A percentile compares a stretch with the other conserved stretches of the same genome.
These are phyloP conservation scores for Gulo gulo DNA, from an alignment of 2,113 vertebrate species.

Conservation along the genomic window DNA sequence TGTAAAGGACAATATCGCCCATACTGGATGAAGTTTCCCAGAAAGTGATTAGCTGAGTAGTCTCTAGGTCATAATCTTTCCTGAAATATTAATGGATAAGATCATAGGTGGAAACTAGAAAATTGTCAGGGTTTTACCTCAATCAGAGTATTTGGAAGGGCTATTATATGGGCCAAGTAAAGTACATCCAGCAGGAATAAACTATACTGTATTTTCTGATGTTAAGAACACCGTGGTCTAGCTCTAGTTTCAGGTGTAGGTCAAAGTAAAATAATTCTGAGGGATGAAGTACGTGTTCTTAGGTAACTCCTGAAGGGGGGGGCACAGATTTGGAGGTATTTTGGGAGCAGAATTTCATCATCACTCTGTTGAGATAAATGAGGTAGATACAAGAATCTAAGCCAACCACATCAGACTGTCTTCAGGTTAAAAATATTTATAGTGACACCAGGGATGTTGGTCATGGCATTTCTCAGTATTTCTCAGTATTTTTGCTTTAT, in stretches of 20 bases:
- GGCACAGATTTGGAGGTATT: background rate
- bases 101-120: background rate
- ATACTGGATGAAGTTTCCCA: background rate
- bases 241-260: background rate
- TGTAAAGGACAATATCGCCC: background rate
- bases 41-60: background rate
- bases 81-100: background rate
- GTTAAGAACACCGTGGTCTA: background rate
- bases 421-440: background rate
- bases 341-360: background rate
- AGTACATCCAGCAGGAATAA: background rate
- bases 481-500: background rate
- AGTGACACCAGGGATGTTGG: background rate
- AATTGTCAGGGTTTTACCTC: background rate
- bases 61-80: background rate
- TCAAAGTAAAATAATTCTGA: background rate
- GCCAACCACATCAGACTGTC: background rate
- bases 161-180: background rate
- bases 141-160: background rate
- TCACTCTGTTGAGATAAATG: background rate
- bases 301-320: background rate
- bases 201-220: background rate
- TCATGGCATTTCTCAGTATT: background rate
- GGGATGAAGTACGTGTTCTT: background rate
- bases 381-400: background rate